Evolutionary conservation across 2,888 invertebrate genomes (phyloP), one percentile per base, ranked within the genome.

Genomic region (Disparrhopalites patrizii): DNA sequence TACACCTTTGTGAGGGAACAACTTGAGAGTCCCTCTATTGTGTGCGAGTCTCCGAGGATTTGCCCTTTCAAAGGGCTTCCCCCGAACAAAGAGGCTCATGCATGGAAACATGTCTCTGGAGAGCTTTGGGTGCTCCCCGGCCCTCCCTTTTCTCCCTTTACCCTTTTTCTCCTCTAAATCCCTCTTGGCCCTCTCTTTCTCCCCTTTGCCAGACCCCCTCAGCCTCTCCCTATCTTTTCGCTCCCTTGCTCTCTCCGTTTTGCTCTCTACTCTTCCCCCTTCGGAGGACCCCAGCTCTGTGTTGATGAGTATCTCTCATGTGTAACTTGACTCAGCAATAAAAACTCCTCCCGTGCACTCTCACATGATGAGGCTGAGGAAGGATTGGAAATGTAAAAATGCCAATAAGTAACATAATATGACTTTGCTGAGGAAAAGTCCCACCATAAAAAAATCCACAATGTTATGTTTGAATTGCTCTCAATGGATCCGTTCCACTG

Each of bases 21-120:
- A n/a, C 43, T 4, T 5, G 8, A 43, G n/a, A 18, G n/a, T 43
- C 2, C 30, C 52, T 52, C 15, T 52, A 23, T n/a, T 61, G 60
- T 20, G 50, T n/a, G 8, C 60, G 54, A 66, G 66, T 66, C 68
- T 68, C 66, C 27, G 18, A 64, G 68, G 68, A 66, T 66, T 68
- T 68, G 50, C 33, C 63, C 31, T 66, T 66, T 69, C 64, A 69
- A 69, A 69, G 66, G 58, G 68, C 66, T 57, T 55, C 54, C 23
- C 23, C 47, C 15, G 50, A 33, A 63, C 36, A 58, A 30, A 63
- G 60, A 55, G 55, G 62, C 40, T 52, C 61, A 63, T 62, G 66
- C 66, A 66, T 66, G 64, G 36, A 62, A 68, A 69, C 64, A 56
- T 61, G 66, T 69, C 69, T 69, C 69, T 57, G 28, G 69, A 68